These are phyloP conservation scores for Menura novaehollandiae DNA, from an alignment of 2,113 vertebrate genomes.

Conservation along the genomic window DNA sequence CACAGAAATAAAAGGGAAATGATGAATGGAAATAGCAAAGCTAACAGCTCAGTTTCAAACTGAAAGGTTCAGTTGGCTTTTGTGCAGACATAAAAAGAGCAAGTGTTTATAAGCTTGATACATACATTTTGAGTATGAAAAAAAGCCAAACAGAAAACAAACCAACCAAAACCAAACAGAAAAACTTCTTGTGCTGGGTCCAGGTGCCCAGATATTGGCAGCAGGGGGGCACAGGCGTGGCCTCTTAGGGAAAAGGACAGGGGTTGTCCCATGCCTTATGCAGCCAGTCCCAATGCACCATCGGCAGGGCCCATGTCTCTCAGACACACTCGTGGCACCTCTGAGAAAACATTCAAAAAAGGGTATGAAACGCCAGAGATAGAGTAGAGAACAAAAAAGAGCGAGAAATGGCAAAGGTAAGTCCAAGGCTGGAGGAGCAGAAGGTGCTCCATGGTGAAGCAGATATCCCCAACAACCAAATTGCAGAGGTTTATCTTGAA, in stretches of 20 bases:
- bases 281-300: background rate
- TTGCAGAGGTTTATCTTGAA: background rate
- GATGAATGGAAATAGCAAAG: background rate
- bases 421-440: background rate
- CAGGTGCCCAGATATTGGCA: background rate
- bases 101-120: background rate
- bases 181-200: background rate
- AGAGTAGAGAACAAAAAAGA: background rate
- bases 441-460: background rate
- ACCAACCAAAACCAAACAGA: background rate
- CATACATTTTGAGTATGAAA: background rate
- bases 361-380: background rate
- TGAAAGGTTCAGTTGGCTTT: background rate
- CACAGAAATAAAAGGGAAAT: background rate
- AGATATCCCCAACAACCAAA: background rate
- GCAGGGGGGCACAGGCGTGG: too few species aligned
- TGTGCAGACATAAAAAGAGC: background rate
- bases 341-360: background rate
- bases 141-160: background rate
- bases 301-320: accelerated
- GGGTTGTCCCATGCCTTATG: accelerated
- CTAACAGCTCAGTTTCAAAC: background rate
- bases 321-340: accelerated
- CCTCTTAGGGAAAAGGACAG: background rate
- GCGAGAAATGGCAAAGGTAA: background rate